Evolutionary conservation across 2,888 invertebrate species (phyloP).

Genomic region (Nebria brevicollis): DNA sequence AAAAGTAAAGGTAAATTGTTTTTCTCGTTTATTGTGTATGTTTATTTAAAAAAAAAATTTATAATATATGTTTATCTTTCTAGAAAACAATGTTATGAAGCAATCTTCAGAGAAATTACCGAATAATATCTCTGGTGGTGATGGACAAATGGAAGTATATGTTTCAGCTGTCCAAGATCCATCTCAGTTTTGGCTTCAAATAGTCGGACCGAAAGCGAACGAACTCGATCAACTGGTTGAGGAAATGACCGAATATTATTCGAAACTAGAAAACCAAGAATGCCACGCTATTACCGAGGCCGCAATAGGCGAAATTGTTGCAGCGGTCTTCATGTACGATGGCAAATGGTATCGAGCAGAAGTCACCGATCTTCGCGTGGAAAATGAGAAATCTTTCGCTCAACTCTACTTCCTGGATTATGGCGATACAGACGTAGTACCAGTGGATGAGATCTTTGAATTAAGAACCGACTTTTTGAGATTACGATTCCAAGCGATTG

Average conservation of each 20-base stretch:
- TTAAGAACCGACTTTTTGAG: conserved; percentile 79
- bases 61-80: neutral
- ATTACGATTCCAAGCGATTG: conserved; percentile 85
- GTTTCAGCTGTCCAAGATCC: conserved; percentile 88
- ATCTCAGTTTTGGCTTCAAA: conserved; percentile 86
- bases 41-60: neutral
- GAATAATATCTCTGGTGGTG: conserved; percentile 53
- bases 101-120: conserved; percentile 50
- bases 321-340: conserved; percentile 84
- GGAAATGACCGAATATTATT: conserved; percentile 86
- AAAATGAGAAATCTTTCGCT: conserved; percentile 70
- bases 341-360: conserved; percentile 78
- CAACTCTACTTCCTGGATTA: conserved; percentile 88
- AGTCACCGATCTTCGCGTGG: conserved; percentile 73
- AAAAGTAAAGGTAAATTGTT: conserved; percentile 23
- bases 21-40: neutral
- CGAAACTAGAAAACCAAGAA: conserved; percentile 70
- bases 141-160: conserved; percentile 82
- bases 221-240: conserved; percentile 82
- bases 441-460: conserved; percentile 74
- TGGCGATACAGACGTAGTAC: conserved; percentile 81
- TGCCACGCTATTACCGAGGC: conserved; percentile 66
- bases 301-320: conserved; percentile 84
- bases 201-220: conserved; percentile 75
- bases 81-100: neutral